Evolutionary conservation across 1,140 invertebrate species (phyloP).

Genomic region (Bombus superbus): DNA sequence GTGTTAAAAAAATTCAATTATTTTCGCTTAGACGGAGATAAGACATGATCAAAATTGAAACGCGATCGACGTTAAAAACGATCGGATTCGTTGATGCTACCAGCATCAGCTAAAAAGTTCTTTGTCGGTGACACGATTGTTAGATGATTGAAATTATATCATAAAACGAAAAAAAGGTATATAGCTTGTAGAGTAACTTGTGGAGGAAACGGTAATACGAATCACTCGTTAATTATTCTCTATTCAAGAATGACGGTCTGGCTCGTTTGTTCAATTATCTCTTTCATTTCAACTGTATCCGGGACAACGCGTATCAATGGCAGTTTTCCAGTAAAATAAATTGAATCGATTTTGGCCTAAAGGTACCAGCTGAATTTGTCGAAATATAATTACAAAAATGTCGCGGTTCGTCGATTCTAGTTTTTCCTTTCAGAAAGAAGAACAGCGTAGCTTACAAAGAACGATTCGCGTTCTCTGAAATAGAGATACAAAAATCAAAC

Average conservation of each 20-base stretch:
- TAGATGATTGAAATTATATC: neutral
- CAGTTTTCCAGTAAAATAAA: neutral
- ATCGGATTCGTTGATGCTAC: no score
- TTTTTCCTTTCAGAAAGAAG: no score
- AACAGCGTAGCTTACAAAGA: no score
- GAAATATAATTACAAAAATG: neutral
- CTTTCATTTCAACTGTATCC: constrained; percentile 3
- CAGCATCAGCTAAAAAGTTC: neutral
- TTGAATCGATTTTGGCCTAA: neutral
- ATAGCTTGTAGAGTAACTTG: neutral
- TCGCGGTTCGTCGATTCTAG: neutral
- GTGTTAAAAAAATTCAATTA: neutral
- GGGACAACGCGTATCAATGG: neutral
- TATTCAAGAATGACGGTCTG: neutral
- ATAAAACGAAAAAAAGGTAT: neutral
- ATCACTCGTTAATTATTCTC: neutral
- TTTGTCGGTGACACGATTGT: neutral
- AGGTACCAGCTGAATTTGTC: neutral
- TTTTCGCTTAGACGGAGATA: neutral
- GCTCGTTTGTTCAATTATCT: neutral
- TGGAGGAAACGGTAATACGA: neutral
- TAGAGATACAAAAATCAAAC: neutral
- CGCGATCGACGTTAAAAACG: neutral
- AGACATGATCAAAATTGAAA: neutral
- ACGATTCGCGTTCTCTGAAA: no score